Conservation (phyloP, 1,140 invertebrate species). For the Heliconius congener region DNA sequence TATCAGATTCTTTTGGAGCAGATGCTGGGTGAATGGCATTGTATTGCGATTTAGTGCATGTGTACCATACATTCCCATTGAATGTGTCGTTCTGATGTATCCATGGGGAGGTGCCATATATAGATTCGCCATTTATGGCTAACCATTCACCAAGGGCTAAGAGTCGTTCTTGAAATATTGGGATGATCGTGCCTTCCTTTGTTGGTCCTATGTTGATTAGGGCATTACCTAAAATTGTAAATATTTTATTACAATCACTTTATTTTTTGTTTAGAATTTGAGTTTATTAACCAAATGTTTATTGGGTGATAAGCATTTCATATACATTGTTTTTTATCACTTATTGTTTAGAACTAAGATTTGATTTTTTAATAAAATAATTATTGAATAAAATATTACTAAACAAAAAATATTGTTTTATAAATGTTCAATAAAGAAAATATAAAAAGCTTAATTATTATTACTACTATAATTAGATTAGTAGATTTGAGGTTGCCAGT, state of each 20-base stretch:
- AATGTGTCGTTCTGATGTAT: constrained; percentile 91
- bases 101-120: constrained; percentile 92
- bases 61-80: constrained; percentile 90
- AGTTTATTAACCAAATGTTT: constrained; percentile 1
- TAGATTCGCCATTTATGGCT: constrained; percentile 92
- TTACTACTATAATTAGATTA: no score
- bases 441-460: no score
- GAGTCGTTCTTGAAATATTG: constrained; percentile 95
- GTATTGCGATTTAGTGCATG: constrained; percentile 74
- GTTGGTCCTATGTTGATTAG: constrained; percentile 96
- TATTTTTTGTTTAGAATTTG: not conserved
- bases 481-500: no score
- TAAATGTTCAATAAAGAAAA: no score
- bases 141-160: constrained; percentile 89
- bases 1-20: constrained; percentile 44
- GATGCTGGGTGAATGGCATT: constrained; percentile 49
- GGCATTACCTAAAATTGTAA: constrained; percentile 85
- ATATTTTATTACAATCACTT: no score
- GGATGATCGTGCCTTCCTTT: constrained; percentile 91
- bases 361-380: no score
- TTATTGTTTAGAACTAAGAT: not conserved
- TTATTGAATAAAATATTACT: no score
- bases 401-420: no score
- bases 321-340: not conserved
- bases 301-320: not conserved